These are phyloP conservation scores for Caenorhabditis sp. DNA, from an alignment of 2,888 invertebrate genomes.

Conservation along the genomic window DNA sequence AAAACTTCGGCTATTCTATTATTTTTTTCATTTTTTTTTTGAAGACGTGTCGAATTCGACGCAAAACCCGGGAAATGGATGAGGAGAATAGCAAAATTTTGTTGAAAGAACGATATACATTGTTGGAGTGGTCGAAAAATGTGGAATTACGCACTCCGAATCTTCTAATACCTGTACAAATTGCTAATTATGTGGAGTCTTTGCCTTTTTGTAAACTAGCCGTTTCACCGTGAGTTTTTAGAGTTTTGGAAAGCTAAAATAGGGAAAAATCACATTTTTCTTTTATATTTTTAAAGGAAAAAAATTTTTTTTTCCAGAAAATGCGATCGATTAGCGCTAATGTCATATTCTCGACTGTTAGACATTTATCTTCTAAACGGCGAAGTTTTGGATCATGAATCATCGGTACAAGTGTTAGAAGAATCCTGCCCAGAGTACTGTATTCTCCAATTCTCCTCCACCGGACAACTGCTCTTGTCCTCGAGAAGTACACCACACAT, in stretches of 20 bases:
- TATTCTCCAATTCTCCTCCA: constrained; percentile 47
- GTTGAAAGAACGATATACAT: constrained; percentile 36
- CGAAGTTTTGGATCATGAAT: constrained; percentile 38
- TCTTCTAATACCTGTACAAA: constrained; percentile 52
- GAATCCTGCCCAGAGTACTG: constrained; percentile 55
- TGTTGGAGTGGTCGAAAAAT: constrained; percentile 46
- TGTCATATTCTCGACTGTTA: constrained; percentile 41
- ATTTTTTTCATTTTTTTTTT: background rate
- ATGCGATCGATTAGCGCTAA: constrained; percentile 42
- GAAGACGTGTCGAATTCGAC: too few species aligned
- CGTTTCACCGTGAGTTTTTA: constrained; percentile 50
- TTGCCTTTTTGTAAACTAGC: constrained; percentile 54
- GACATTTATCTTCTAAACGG: constrained; percentile 43
- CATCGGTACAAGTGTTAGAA: constrained; percentile 53
- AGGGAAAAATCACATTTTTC: too few species aligned
- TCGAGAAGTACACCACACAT: constrained; percentile 53
- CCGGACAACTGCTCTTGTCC: constrained; percentile 44
- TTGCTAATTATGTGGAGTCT: constrained; percentile 51
- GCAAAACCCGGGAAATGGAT: too few species aligned
- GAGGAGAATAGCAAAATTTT: constrained; percentile 24
- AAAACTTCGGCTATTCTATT: background rate
- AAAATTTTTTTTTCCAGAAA: constrained; percentile 29
- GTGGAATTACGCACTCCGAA: constrained; percentile 55
- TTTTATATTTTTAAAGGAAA: background rate
- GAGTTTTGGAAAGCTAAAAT: too few species aligned